Percentiles rank a stretch among this genome's conserved stretches.
These are phyloP conservation scores for Neoaliturus tenellus DNA, from an alignment of 2,888 invertebrate species.

Conservation along the genomic window DNA sequence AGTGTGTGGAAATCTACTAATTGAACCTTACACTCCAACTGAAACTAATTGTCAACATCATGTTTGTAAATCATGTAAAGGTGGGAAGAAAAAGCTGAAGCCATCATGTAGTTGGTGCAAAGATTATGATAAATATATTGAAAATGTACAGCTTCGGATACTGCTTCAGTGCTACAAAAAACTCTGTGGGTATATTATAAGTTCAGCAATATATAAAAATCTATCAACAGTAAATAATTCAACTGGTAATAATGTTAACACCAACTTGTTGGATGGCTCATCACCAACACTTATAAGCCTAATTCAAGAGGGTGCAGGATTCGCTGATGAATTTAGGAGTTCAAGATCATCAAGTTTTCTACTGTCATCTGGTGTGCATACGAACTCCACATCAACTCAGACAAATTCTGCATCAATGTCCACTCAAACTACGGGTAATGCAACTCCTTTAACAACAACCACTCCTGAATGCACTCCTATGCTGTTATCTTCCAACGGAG, in stretches of 20 bases:
- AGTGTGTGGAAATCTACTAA: constrained; percentile 89
- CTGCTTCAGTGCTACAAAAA: constrained; percentile 93
- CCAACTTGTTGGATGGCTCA: constrained; percentile 73
- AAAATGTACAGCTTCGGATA: constrained; percentile 88
- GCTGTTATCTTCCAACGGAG: constrained; percentile 68
- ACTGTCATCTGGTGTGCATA: constrained; percentile 83
- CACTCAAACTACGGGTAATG: not conserved
- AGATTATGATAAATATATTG: constrained; percentile 87
- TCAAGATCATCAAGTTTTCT: constrained; percentile 83
- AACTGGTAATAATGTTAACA: constrained; percentile 67
- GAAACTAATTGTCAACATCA: constrained; percentile 91
- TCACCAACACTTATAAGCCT: constrained; percentile 80
- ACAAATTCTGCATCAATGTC: constrained; percentile 70
- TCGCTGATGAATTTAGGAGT: constrained; percentile 85
- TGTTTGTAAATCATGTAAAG: constrained; percentile 90
- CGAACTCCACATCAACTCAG: constrained; percentile 78
- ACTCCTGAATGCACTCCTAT: constrained; percentile 58
- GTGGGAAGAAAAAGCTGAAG: constrained; percentile 89
- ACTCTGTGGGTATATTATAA: constrained; percentile 89
- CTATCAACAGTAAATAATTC: constrained; percentile 74
- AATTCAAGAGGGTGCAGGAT: constrained; percentile 87
- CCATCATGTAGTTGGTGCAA: constrained; percentile 92
- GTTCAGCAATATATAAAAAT: constrained; percentile 81
- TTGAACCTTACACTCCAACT: constrained; percentile 87
- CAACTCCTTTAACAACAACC: constrained; percentile 67